A percentile compares a stretch with the other conserved stretches of the same genome.
Evolutionary conservation across 2,888 invertebrate genomes (phyloP).

Genomic region (Taphrorychus bicolor): DNA sequence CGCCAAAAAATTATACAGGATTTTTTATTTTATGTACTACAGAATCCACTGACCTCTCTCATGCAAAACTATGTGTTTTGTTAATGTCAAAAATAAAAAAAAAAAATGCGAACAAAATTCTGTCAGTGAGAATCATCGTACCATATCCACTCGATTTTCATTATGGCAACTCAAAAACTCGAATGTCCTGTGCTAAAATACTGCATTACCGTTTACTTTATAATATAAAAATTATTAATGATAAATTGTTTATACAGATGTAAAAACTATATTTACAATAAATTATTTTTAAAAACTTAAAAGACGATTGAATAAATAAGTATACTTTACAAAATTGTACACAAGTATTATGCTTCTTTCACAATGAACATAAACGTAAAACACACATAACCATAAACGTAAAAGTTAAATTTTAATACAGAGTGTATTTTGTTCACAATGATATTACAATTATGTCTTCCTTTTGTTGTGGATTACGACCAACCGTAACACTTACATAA

Average conservation of each 20-base stretch:
- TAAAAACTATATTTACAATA: slow-evolving; percentile 37
- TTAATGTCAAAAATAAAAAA: too few species aligned
- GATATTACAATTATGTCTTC: too few species aligned
- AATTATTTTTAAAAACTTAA: slow-evolving; percentile 17
- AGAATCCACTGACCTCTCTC: neutral
- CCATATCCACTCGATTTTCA: slow-evolving; percentile 2
- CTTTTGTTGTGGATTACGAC: too few species aligned
- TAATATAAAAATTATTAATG: slow-evolving; percentile 47
- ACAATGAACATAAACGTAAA: too few species aligned
- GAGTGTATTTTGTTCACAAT: too few species aligned
- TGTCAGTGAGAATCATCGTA: neutral
- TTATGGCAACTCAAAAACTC: slow-evolving; percentile 27
- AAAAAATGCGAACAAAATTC: neutral
- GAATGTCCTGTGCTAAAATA: slow-evolving; percentile 34
- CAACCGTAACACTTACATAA: too few species aligned
- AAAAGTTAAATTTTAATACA: too few species aligned
- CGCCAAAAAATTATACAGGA: slow-evolving; percentile 18
- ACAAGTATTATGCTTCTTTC: too few species aligned
- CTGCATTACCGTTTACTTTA: slow-evolving; percentile 40
- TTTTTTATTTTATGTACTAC: neutral
- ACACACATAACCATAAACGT: too few species aligned
- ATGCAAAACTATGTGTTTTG: too few species aligned
- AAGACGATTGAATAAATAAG: slow-evolving; percentile 8
- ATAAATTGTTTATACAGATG: slow-evolving; percentile 24
- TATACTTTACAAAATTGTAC: slow-evolving; percentile 6